Evolutionary conservation across 2,888 invertebrate genomes (phyloP), one percentile per base, ranked within the genome.

Genomic region (Zygogramma bicolorata): DNA sequence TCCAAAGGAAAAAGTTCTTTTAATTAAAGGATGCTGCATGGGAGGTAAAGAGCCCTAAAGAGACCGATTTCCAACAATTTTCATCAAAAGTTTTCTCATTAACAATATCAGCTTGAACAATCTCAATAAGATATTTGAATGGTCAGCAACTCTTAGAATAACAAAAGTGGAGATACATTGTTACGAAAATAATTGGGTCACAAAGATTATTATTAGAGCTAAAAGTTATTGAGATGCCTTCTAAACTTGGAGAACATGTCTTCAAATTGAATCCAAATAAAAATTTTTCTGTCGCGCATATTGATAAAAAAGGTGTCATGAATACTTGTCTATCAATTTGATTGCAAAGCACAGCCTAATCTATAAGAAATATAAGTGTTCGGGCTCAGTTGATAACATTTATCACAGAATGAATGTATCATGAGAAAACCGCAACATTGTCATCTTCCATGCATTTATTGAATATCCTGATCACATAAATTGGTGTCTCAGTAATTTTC

Each of bases 81-180:
- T 72, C 75, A 70, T 75, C 68, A 75, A 75, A 75, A 75, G 72
- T 75, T 75, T 75, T 70, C 75, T 75, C 72, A 75, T 75, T 75
- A 75, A 72, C 70, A 57, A 68, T 75, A 75, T 75, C 75, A 65
- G 67, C 63, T 68, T n/a, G 49, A 72, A 62, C 70, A 68, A 75
- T 75, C 75, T 75, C 68, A 75, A 75, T 72, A 67, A 72, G 70
- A 72, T 57, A 75, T 72, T 75, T 75, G 72, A 70, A 72, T 72
- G 72, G 75, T 73, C 73, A 73, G 69, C 73, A 61, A 34, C 58
- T 69, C 42, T 65, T 62, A 57, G 58, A 65, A 69, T 57, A 66
- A 73, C 60, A 68, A 68, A 65, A 61, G 60, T 31, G 34, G 22
- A 63, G 22, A 59, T 63, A 71, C 59, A 68, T 25, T 67, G 57